phyloP scores from a whole-genome alignment of 2,797 vertebrate genomes.

The Argentina silus region DNA sequence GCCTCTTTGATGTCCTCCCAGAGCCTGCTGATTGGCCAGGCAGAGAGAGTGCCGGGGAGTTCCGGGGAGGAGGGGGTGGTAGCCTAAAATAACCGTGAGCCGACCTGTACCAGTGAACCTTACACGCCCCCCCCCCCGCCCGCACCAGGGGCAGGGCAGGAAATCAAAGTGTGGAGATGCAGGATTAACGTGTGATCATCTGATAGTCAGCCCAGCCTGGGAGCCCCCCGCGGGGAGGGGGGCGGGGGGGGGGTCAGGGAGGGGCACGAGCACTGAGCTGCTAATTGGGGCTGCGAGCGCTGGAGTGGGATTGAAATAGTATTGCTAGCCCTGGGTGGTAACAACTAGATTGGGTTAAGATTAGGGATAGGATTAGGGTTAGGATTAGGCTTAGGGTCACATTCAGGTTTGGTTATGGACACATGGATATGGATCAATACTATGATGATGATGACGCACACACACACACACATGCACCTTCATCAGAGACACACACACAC shows the following conservation, averaged over 20 bases:
- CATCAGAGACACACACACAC: no score
- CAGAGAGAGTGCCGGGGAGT: conserved; percentile 1
- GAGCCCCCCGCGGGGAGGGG: no score
- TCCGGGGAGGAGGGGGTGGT: conserved; percentile 12
- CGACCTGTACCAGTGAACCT: conserved; percentile 50
- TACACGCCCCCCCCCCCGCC: conserved; percentile 15
- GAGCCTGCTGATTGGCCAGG: background rate
- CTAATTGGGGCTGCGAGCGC: conserved; percentile 66
- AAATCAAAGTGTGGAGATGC: conserved; percentile 66
- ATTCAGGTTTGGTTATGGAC: no score
- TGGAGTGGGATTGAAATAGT: conserved; percentile 36
- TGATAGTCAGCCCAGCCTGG: conserved; percentile 52
- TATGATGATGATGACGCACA: no score
- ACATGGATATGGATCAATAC: no score
- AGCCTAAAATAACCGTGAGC: conserved; percentile 30
- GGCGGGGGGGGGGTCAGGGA: no score
- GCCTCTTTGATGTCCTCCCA: background rate
- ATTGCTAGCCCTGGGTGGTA: background rate
- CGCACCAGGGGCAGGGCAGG: conserved; percentile 6
- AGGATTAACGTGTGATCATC: conserved; percentile 59
- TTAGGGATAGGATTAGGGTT: no score
- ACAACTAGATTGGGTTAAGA: no score
- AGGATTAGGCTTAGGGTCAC: no score
- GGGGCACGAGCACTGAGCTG: conserved; percentile 51
- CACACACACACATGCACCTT: no score